These are phyloP conservation scores for Ellobius talpinus DNA, from an alignment of 2,113 vertebrate species.

Conservation along the genomic window DNA sequence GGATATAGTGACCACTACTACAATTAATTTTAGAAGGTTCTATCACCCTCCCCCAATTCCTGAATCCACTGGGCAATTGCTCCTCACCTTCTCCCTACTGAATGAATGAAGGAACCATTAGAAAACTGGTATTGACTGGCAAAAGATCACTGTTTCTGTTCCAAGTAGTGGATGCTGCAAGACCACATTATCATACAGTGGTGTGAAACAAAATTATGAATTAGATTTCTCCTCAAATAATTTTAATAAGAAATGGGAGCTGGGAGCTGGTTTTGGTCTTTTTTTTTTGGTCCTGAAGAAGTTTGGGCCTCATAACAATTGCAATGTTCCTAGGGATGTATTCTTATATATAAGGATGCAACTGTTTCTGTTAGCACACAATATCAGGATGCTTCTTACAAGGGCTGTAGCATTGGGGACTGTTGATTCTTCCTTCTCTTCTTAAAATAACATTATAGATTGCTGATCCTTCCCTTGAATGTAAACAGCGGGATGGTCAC, in stretches of 20 bases:
- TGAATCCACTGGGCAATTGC: not conserved
- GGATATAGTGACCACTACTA: not conserved
- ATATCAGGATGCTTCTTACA: not conserved
- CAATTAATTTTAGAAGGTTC: not conserved
- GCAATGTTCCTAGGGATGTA: not conserved
- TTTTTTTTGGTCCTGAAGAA: not conserved
- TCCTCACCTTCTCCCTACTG: not conserved
- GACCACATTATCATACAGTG: not conserved
- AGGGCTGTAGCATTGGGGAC: not conserved
- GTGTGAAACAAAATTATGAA: not conserved
- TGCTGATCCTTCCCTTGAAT: not conserved
- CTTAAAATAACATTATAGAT: not conserved
- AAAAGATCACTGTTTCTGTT: not conserved
- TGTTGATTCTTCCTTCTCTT: not conserved
- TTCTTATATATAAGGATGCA: not conserved
- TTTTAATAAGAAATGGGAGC: not conserved
- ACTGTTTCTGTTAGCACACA: too few relatives aligned
- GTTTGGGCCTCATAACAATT: not conserved
- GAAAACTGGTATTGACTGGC: not conserved
- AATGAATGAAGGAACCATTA: not conserved
- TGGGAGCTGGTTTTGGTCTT: not conserved
- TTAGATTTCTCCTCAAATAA: not conserved
- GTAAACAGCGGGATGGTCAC: not conserved
- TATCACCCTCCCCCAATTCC: not conserved
- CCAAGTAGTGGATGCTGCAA: not conserved